Evolutionary conservation across 1,140 invertebrate genomes (phyloP), one percentile per base, ranked within the genome.

Genomic region (Druon quercuslanigerum): DNA sequence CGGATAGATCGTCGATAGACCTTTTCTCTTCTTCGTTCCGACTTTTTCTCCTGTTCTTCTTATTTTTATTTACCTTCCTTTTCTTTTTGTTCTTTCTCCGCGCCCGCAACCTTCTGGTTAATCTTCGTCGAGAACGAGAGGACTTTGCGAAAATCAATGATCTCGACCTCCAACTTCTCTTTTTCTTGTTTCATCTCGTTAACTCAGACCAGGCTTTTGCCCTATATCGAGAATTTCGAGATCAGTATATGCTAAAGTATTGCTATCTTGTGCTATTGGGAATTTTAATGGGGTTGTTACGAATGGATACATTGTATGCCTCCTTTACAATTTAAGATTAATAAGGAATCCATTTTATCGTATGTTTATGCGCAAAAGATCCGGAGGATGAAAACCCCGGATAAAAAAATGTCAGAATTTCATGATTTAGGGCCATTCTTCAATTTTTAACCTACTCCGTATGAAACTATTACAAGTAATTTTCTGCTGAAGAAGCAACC

Each of bases 141-240:
- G 57, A 66, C 57, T 66, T 16, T 66, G 60, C 60, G 60, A 66
- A 66, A 66, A 66, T 66, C 60, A 66, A 66, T 66, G 60, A 66
- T 66, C 60, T 66, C 60, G 60, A 66, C 60, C 60, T 66, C 25
- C 60, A 66, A 33, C 14, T 40, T n/a, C 60, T 66, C 60, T 66
- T 66, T 40, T 66, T 66, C 60, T 66, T 66, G 33, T 66, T 66
- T 66, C 60, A 66, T 66, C 60, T 66, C 60, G 60, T 66, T 66
- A 66, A 66, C 60, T 66, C 60, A 66, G 60, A 40, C 60, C 60
- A n/a, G 60, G 60, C 60, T 66, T 66, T 66, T 40, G 60, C 60
- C 60, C 60, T 66, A 66, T 66, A 40, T 66, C 60, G 60, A 66
- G 60, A 66, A 66, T 66, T 66, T 66, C 60, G 20, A 66, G 60